Base-by-base conservation (phyloP, 2,888 invertebrate genomes). In the Mechanitis mazaeus region DNA sequence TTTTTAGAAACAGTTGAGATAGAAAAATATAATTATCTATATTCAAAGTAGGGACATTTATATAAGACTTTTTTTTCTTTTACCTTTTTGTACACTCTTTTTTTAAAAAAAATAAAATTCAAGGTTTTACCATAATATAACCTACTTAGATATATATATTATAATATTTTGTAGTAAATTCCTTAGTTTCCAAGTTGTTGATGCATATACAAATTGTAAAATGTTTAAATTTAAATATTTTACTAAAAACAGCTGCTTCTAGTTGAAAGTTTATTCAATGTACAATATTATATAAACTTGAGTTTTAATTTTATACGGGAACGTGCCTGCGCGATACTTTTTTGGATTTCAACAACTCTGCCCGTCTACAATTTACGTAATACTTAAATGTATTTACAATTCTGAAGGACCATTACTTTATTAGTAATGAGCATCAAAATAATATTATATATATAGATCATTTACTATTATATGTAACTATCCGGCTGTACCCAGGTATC, bases 291-390 rank as follows among this genome's bases (percentile, higher is more conserved):
- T 31, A 50, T 50, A 50, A 50, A 50, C 50, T 50, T 31, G 9
- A 50, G 50, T 55, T 45, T 55, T 59, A 59, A 31, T 59, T 59
- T 47, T 47, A n/a, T 38, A 46, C 46, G 35, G 38, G 47, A 59
- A 38, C 46, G 54, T 38, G 47, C 31, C 33, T 11, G 55, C 46
- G 55, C 47, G 47, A 55, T 50, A 50, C 50, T 50, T 50, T 50
- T 50, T 50, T 50, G 31, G 50, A 50, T 50, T 50, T 50, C 31
- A 50, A 50, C 31, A 50, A 28, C 47, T 50, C 47, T 28, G 9
- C 31, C 47, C 47, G 20, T 31, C 42, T 11, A 42, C 42, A 20
- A 50, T 50, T 50, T 50, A 28, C 50, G 31, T 50, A 50, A 31
- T 50, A 50, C 42, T 42, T 42, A 42, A 9, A 9, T 50, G 50